A percentile compares a stretch with the other conserved stretches of the same genome.
These are phyloP conservation scores for Callaeas wilsoni DNA, from an alignment of 2,113 vertebrate species.

Conservation along the genomic window DNA sequence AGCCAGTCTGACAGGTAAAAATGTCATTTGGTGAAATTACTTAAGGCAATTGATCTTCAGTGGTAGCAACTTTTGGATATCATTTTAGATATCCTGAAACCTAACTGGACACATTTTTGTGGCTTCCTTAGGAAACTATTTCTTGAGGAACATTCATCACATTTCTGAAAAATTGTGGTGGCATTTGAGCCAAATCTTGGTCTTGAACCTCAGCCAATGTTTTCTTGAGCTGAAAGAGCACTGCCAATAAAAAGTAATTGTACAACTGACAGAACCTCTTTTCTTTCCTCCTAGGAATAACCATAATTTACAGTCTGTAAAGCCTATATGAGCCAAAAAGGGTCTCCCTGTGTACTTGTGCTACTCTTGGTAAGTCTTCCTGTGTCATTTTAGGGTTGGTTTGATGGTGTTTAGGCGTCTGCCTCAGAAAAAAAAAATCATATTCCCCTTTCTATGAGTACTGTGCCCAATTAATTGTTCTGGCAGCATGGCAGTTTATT, in stretches of 20 bases:
- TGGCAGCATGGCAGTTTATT: neutral
- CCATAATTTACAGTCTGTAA: conserved; percentile 46
- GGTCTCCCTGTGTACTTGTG: conserved; percentile 24
- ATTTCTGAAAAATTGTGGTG: conserved; percentile 73
- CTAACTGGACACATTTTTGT: conserved; percentile 57
- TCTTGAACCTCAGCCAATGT: conserved; percentile 69
- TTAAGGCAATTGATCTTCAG: neutral
- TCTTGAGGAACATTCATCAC: conserved; percentile 72
- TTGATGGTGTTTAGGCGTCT: conserved; percentile 10
- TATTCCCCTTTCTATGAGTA: neutral
- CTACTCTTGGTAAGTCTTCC: conserved; percentile 1
- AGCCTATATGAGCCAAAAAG: neutral
- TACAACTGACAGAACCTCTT: conserved; percentile 71
- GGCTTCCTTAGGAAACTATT: conserved; percentile 73
- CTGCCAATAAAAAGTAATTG: conserved; percentile 72
- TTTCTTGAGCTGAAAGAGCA: conserved; percentile 72
- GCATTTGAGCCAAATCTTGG: conserved; percentile 72
- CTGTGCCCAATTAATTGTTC: neutral
- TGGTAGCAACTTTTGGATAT: neutral
- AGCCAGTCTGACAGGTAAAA: neutral
- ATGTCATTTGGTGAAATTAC: neutral
- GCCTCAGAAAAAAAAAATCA: neutral
- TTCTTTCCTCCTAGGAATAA: conserved; percentile 69
- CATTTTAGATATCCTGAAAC: conserved; percentile 11
- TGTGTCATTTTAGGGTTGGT: conserved; percentile 15